A percentile compares a stretch with the other conserved stretches of the same genome.
Conservation (phyloP, 1,140 invertebrate species). For the Harpegnathos saltator region DNA sequence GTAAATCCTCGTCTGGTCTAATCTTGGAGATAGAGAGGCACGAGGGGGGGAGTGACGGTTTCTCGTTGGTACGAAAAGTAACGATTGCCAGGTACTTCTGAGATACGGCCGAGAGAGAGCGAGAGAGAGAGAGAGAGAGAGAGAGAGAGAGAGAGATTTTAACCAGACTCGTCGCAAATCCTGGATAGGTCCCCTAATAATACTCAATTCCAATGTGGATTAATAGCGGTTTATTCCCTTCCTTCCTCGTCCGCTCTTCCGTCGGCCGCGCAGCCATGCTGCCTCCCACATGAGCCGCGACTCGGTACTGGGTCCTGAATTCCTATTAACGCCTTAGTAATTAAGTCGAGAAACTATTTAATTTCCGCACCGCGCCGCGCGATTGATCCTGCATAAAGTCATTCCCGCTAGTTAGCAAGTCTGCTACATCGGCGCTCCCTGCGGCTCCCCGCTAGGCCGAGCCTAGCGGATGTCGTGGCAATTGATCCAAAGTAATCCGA, state of each 20-base stretch:
- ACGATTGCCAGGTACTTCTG: conserved; percentile 80
- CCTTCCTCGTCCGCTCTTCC: conserved; percentile 52
- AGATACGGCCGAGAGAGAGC: conserved; percentile 82
- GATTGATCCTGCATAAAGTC: conserved; percentile 30
- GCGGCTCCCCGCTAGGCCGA: background rate
- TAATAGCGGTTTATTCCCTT: conserved; percentile 85
- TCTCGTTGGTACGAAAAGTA: conserved; percentile 70
- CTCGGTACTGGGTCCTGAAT: conserved; percentile 58
- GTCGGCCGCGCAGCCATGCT: conserved; percentile 57
- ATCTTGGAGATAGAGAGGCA: conserved; percentile 79
- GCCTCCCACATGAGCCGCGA: conserved; percentile 58
- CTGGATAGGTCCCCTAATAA: conserved; percentile 84
- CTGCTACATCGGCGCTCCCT: background rate
- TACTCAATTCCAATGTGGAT: conserved; percentile 86
- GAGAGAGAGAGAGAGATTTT: conserved; percentile 83
- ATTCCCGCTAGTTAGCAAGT: conserved; percentile 11
- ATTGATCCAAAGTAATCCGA: background rate
- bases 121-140: too few species aligned
- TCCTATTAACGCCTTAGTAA: conserved; percentile 78
- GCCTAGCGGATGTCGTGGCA: background rate
- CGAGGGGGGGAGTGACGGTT: conserved; percentile 31
- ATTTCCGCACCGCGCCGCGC: conserved; percentile 57
- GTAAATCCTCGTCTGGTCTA: conserved; percentile 80
- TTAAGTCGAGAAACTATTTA: conserved; percentile 75
- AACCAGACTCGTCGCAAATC: conserved; percentile 84